Evolutionary conservation across 2,113 vertebrate species (phyloP), one percentile per base, ranked within the genome.

Genomic region (Phodopus roborovskii): DNA sequence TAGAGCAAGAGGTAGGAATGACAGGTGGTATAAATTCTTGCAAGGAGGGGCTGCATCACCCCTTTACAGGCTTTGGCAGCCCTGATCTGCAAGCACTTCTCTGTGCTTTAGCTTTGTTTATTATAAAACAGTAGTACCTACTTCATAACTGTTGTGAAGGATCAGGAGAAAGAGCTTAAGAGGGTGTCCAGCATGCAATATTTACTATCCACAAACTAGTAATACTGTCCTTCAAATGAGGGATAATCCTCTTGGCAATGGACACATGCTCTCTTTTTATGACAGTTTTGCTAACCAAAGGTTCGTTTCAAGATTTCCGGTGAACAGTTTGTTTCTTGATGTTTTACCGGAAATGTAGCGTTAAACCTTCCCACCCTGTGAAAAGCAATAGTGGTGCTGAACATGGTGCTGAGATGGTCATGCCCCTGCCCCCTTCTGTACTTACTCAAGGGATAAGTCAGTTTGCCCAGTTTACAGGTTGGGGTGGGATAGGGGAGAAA

Each of bases 321-420:
- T 28, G 93, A 90, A 60, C 9, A 17, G 91, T 96, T 93, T 75
- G 5, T 79, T 95, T 90, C 87, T 15, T 16, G 53, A 66, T 94
- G 48, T 68, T 78, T 94, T 77, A 26, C 64, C 92, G n/a, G 70
- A 71, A 94, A 39, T 90, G 56, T 56, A 95, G 48, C 48, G 30
- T 81, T 73, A 56, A 62, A 82, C 3, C 68, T 89, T 91, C 60
- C 33, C 0, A 16, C 39, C 86, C 84, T 82, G 2, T 88, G 84
- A 91, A 79, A 4, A n/a, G 11, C 33, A 50, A 50, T 84, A 22
- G 12, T 13, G 45, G 50, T 81, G 2, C 6, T 50, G 45, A 22
- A 60, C 9, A 53, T 24, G 12, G n/a, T 71, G 58, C 81, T 91
- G 24, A 84, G 45, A 53, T 39, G 8, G 62, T 53, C 3, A 26